Conservation (phyloP, 2,888 invertebrate species). For the Drosophila aldrichi region DNA sequence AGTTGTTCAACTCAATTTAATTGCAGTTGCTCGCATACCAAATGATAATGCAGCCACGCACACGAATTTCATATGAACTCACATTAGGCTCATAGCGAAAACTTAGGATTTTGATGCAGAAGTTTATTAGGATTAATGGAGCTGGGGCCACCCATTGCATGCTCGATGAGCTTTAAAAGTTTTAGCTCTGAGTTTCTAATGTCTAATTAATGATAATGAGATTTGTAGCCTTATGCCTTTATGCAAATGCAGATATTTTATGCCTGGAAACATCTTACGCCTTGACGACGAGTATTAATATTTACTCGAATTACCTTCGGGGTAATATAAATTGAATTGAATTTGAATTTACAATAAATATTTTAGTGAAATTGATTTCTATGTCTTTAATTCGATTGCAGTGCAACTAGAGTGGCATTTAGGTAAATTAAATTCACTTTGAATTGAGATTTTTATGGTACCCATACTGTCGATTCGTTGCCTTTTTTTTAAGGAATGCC, state of each 20-base stretch:
- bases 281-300: not conserved
- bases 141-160: not conserved
- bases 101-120: conserved; percentile 28
- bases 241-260: not conserved
- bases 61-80: not conserved
- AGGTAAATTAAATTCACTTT: not conserved
- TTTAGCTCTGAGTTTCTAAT: not conserved
- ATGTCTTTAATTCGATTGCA: not conserved
- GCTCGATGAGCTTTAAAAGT: not conserved
- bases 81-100: conserved; percentile 19
- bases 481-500: not conserved
- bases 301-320: not conserved
- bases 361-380: not conserved
- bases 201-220: not conserved
- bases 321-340: not conserved
- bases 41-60: not conserved
- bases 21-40: conserved; percentile 31
- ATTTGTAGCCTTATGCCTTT: not conserved
- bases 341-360: not conserved
- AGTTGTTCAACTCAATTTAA: conserved; percentile 45
- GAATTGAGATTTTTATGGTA: not conserved
- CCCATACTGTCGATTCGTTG: not conserved
- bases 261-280: too few relatives aligned
- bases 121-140: not conserved
- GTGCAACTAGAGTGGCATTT: not conserved